phyloP scores from a whole-genome alignment of 2,888 invertebrate genomes.

The Zootermopsis nevadensis region DNA sequence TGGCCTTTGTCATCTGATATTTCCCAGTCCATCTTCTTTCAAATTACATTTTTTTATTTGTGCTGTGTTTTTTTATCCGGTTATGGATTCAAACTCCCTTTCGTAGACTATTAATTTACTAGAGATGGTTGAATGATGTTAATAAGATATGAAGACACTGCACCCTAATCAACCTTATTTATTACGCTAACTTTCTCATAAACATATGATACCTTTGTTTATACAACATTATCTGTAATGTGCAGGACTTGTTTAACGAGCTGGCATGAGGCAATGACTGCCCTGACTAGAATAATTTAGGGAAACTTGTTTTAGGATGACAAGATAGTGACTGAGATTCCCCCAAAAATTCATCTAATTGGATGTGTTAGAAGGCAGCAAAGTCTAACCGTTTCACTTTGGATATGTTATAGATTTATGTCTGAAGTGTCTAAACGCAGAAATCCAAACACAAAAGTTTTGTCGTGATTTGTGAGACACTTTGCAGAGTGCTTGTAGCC shows the following conservation, averaged over 20 bases:
- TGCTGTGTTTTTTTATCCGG: too few relatives aligned
- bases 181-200: conserved; percentile 45
- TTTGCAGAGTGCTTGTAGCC: not conserved
- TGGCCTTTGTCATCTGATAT: too few relatives aligned
- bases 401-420: conserved; percentile 49
- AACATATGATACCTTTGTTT: conserved; percentile 46
- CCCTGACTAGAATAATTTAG: conserved; percentile 50
- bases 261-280: conserved; percentile 8
- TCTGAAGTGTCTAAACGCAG: conserved; percentile 14
- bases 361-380: conserved; percentile 45
- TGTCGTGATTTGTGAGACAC: conserved; percentile 44
- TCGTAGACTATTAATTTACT: not conserved
- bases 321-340: conserved; percentile 47
- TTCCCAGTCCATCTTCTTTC: too few relatives aligned
- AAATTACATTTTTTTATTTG: too few relatives aligned
- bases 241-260: conserved; percentile 48
- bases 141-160: conserved; percentile 48
- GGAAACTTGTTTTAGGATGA: conserved; percentile 50
- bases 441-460: conserved; percentile 41
- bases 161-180: conserved; percentile 48
- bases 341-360: conserved; percentile 50
- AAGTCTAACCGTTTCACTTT: conserved; percentile 27
- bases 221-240: conserved; percentile 41
- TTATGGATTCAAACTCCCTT: not conserved
- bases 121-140: conserved; percentile 42